phyloP scores from a whole-genome alignment of 2,797 vertebrate genomes.

The Danio aesculapii region DNA sequence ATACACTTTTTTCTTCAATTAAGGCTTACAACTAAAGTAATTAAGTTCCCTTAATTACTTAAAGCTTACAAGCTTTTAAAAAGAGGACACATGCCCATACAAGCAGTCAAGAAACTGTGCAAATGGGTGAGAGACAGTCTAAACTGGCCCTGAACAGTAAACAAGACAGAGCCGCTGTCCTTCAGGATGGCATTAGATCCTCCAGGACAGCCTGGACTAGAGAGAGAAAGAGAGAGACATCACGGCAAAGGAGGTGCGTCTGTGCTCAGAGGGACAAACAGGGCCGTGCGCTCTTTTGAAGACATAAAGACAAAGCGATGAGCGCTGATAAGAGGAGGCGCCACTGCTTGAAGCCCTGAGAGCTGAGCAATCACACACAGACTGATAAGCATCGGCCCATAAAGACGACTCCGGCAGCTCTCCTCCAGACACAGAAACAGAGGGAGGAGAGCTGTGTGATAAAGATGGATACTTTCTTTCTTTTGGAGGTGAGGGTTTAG shows the following conservation, averaged over 20 bases:
- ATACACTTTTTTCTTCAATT: too few species aligned
- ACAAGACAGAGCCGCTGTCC: neutral
- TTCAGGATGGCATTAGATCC: constrained; percentile 25
- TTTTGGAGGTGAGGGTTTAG: constrained; percentile 58
- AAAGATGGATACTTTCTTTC: constrained; percentile 74
- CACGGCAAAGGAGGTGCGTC: constrained; percentile 42
- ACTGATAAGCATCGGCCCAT: constrained; percentile 79
- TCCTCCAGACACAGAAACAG: constrained; percentile 62
- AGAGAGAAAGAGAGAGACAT: neutral
- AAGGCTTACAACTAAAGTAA: neutral
- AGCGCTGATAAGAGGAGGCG: constrained; percentile 84
- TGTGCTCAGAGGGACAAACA: constrained; percentile 66
- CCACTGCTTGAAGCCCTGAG: constrained; percentile 82
- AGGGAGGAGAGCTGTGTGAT: constrained; percentile 62
- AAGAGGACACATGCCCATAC: neutral
- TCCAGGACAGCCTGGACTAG: constrained; percentile 1
- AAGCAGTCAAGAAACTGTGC: neutral
- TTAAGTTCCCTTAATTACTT: neutral
- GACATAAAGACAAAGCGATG: constrained; percentile 85
- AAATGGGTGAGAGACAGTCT: neutral
- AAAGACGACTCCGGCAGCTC: constrained; percentile 68
- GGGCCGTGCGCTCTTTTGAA: constrained; percentile 68
- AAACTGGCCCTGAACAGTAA: neutral
- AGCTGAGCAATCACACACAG: constrained; percentile 77
- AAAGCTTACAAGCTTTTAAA: neutral